Evolutionary conservation across 2,888 invertebrate genomes (phyloP).

Genomic region (Mythimna vitellina): DNA sequence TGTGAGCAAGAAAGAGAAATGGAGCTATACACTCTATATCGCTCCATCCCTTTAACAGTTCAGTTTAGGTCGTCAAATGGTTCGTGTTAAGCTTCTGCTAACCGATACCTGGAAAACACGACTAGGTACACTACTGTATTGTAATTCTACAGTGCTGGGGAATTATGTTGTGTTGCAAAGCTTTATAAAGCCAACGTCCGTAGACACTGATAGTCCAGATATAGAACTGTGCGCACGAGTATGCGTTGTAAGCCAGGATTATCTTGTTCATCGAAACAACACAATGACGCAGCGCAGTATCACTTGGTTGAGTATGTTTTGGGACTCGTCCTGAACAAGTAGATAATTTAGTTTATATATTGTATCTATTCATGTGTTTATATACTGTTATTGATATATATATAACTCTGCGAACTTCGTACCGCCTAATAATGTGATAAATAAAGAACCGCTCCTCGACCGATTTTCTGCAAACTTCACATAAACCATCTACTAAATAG

Average conservation of each 20-base stretch:
- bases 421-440: too few relatives aligned
- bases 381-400: too few relatives aligned
- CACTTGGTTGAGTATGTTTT: not conserved
- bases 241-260: conserved; percentile 24
- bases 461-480: too few relatives aligned
- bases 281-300: conserved; percentile 4
- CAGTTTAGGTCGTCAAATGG: too few relatives aligned
- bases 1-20: too few relatives aligned
- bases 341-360: not conserved
- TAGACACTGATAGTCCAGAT: conserved; percentile 12
- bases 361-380: too few relatives aligned
- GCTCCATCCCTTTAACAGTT: too few relatives aligned
- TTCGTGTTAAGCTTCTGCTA: too few relatives aligned
- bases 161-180: conserved; percentile 1
- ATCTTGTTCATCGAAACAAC: conserved; percentile 9
- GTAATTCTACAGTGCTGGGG: not conserved
- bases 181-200: conserved; percentile 13
- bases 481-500: too few relatives aligned
- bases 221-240: conserved; percentile 17
- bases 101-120: conserved; percentile 10
- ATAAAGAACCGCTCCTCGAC: too few relatives aligned
- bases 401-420: too few relatives aligned
- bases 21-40: too few relatives aligned
- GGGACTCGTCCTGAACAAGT: not conserved
- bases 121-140: not conserved